Conservation (phyloP, 2,797 vertebrate species). For the Cyprinodon diabolis region DNA sequence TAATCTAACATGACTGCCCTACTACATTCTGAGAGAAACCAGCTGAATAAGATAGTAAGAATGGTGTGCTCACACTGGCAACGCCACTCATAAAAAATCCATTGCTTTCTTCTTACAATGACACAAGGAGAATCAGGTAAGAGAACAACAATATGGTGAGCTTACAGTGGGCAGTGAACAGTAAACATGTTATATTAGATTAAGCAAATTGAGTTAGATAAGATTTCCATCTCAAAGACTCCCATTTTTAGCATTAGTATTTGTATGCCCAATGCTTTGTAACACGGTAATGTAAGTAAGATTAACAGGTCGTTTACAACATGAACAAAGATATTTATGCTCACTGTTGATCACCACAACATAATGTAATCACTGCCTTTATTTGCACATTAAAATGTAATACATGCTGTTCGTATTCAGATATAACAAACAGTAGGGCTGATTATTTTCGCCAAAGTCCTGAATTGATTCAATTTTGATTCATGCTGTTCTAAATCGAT, state of each 20-base stretch:
- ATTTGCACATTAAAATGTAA: constrained; percentile 61
- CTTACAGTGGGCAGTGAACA: constrained; percentile 7
- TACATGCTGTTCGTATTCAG: constrained; percentile 19
- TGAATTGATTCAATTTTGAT: no score
- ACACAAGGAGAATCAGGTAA: constrained; percentile 6
- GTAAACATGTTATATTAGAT: constrained; percentile 37
- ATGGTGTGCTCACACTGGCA: constrained; percentile 9
- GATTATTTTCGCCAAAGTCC: no score
- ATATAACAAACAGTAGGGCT: neutral
- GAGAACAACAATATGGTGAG: neutral
- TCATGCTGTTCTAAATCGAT: no score
- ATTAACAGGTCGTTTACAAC: constrained; percentile 47
- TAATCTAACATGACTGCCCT: constrained; percentile 56
- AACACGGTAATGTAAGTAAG: constrained; percentile 35
- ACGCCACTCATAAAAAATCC: constrained; percentile 19
- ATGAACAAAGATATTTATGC: constrained; percentile 47
- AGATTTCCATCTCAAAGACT: constrained; percentile 33
- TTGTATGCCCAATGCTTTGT: constrained; percentile 14
- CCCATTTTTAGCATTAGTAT: constrained; percentile 26
- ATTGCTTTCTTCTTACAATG: constrained; percentile 5
- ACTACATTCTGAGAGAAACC: constrained; percentile 36
- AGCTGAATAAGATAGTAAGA: constrained; percentile 47
- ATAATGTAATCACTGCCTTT: constrained; percentile 54
- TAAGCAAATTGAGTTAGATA: constrained; percentile 26
- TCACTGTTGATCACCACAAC: constrained; percentile 49